These are phyloP conservation scores for Coregonus sp. DNA, from an alignment of 2,797 vertebrate genomes.

Conservation along the genomic window DNA sequence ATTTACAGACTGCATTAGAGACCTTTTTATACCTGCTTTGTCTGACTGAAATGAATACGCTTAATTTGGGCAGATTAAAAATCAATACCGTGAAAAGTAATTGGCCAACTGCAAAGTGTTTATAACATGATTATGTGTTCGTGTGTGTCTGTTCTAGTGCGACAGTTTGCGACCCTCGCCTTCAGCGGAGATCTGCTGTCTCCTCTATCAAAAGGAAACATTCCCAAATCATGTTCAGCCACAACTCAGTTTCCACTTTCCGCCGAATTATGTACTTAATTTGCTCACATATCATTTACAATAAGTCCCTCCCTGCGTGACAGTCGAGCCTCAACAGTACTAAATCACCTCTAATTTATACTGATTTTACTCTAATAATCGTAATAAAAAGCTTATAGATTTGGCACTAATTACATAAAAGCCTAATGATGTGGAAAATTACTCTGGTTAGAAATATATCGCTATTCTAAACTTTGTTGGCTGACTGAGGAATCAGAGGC, in stretches of 20 bases:
- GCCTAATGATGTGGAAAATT: constrained; percentile 92
- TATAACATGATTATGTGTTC: constrained; percentile 31
- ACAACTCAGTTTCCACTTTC: constrained; percentile 85
- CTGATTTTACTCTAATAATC: constrained; percentile 90
- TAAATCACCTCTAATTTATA: constrained; percentile 92
- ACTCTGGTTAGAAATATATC: constrained; percentile 88
- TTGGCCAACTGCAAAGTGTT: constrained; percentile 36
- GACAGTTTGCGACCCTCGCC: constrained; percentile 73
- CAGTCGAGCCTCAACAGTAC: constrained; percentile 88
- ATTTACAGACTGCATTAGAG: constrained; percentile 71
- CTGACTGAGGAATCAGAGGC: constrained; percentile 85
- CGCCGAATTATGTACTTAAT: constrained; percentile 90
- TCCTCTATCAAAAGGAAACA: constrained; percentile 72
- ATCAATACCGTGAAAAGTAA: constrained; percentile 79
- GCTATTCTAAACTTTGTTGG: constrained; percentile 91
- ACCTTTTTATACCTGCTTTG: constrained; percentile 67
- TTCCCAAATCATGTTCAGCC: constrained; percentile 69
- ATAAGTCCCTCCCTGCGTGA: constrained; percentile 83
- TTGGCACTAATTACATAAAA: constrained; percentile 91
- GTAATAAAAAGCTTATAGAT: constrained; percentile 89
- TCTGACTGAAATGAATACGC: constrained; percentile 78
- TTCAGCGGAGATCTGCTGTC: constrained; percentile 66
- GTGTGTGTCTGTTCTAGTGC: constrained; percentile 38
- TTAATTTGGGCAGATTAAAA: constrained; percentile 84
- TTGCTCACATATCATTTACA: constrained; percentile 90